These are phyloP conservation scores for Virgularia gustaviana DNA, from an alignment of 92 coral and sea anemone species.

Conservation along the genomic window DNA sequence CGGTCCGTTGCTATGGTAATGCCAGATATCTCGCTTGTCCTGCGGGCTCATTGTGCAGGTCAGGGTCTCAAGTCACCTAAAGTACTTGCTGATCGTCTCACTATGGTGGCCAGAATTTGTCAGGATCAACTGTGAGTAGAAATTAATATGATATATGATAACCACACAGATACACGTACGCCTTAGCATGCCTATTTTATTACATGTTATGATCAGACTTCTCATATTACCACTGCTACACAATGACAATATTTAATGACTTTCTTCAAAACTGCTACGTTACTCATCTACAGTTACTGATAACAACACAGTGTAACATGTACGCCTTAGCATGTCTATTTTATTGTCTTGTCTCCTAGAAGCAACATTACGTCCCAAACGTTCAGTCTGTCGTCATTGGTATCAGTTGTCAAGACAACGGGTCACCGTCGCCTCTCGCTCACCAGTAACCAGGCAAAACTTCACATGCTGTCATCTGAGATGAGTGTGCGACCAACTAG, in stretches of 20 bases:
- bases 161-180: background rate
- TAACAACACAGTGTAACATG: too few species aligned
- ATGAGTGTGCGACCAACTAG: conserved; percentile 33
- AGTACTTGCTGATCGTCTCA: conserved; percentile 84
- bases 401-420: conserved; percentile 30
- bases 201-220: too few species aligned
- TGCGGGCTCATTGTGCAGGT: conserved; percentile 95
- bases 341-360: too few species aligned
- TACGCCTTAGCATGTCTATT: too few species aligned
- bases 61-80: conserved; percentile 97
- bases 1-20: conserved; percentile 87
- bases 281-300: too few species aligned
- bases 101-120: conserved; percentile 73
- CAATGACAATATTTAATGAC: too few species aligned
- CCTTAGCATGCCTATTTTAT: too few species aligned
- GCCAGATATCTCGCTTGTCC: conserved; percentile 79
- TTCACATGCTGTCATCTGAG: conserved; percentile 55
- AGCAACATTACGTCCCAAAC: conserved; percentile 60
- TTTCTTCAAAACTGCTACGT: too few species aligned
- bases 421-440: conserved; percentile 67
- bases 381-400: conserved; percentile 81
- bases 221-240: too few species aligned
- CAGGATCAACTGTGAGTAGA: conserved; percentile 79
- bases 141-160: background rate
- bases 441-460: conserved; percentile 61